Base-by-base conservation (phyloP, 2,113 vertebrate species). In the Xenotilapia flavipinnis region DNA sequence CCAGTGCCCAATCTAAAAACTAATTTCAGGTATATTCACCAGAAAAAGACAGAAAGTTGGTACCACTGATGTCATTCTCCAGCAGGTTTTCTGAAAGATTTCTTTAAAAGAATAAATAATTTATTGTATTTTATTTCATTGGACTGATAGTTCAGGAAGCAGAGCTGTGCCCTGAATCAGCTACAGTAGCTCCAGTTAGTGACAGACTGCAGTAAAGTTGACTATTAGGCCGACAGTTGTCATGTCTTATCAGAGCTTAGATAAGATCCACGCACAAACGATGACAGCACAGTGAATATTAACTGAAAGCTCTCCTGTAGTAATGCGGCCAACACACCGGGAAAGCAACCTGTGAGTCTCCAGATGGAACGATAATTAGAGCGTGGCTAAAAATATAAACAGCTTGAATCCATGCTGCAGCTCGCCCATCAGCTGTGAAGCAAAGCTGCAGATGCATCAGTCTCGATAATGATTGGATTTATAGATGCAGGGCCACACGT, bases 31-130 rank as follows among this genome's bases (percentile, higher is more conserved):
- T 73, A 28, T 73, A 17, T 28, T 15, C 40, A 73, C 8, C 38
- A 45, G n/a, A 45, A 73, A 73, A 26, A 42, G 42, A 28, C 23
- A 31, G 56, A 58, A 77, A 19, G 42, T 49, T 77, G 70, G 70
- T 19, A 31, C 70, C 26, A 31, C 9, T 77, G 3, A 31, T 19
- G 6, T 77, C 70, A 77, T 9, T 49, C 6, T 42, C n/a, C 12
- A 42, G 7, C 65, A 70, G 7, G n/a, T 42, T 9, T 70, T 70
- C 38, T 70, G 65, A 23, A 42, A 70, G 38, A 42, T 42, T 70
- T 42, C 2, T 65, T n/a, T 0, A 0, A 1, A 19, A 11, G 6
- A 60, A 60, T 19, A 7, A n/a, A 0, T 9, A 1, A 26, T 28
- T 28, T 19, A 17, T 47, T 28, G 40, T 28, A 70, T 75, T 47